Evolutionary conservation across 2,888 invertebrate species (phyloP).

Genomic region (Drosophila mimica): DNA sequence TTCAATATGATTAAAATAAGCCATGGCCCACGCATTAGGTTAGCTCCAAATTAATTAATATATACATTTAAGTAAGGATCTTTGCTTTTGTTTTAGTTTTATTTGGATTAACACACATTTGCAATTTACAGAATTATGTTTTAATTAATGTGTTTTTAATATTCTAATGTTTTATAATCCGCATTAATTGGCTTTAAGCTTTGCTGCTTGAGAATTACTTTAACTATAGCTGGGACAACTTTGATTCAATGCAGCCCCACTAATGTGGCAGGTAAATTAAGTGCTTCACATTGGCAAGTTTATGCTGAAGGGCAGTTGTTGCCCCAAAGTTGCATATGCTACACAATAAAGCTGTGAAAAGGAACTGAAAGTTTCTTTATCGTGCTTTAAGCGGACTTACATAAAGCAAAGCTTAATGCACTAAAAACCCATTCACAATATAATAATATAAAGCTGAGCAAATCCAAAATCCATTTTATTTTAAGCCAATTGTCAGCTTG

Average conservation of each 20-base stretch:
- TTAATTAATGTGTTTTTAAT: too few relatives aligned
- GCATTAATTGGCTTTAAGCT: not conserved
- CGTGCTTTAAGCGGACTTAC: not conserved
- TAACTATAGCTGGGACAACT: constrained; percentile 1
- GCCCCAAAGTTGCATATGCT: constrained; percentile 30
- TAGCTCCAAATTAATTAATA: constrained; percentile 15
- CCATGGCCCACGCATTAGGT: constrained; percentile 18
- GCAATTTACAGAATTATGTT: not conserved
- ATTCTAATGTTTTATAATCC: not conserved
- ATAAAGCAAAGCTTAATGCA: constrained; percentile 1
- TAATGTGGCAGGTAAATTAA: constrained; percentile 20
- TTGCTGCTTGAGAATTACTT: not conserved
- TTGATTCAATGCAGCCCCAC: constrained; percentile 1
- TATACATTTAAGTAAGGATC: not conserved
- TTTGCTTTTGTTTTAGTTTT: not conserved
- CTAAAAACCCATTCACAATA: constrained; percentile 15
- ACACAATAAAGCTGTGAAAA: constrained; percentile 38
- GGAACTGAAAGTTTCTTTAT: constrained; percentile 30
- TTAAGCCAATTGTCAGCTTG: constrained; percentile 59
- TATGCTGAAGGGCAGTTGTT: constrained; percentile 4
- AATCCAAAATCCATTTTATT: constrained; percentile 41
- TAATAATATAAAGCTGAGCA: constrained; percentile 28
- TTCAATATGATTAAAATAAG: constrained; percentile 12
- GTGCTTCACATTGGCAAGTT: constrained; percentile 17
- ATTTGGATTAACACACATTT: not conserved